Percentiles rank a stretch among this genome's conserved stretches.
Evolutionary conservation across 1,140 invertebrate genomes (phyloP).

Genomic region (Sesamia nonagrioides): DNA sequence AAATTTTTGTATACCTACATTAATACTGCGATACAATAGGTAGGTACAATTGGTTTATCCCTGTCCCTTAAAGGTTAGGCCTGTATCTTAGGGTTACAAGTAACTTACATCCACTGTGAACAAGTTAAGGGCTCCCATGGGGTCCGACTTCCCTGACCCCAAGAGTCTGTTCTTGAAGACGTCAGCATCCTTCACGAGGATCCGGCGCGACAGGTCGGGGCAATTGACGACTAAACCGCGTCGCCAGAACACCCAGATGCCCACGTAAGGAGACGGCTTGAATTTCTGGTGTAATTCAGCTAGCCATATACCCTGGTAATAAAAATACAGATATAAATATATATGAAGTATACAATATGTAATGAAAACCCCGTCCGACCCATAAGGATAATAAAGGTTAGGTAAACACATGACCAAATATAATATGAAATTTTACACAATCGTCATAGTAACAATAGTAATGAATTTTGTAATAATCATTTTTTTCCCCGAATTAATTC

Average conservation of each 20-base stretch:
- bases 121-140: conserved; percentile 62
- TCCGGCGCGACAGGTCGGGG: conserved; percentile 61
- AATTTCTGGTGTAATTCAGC: conserved; percentile 54
- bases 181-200: conserved; percentile 66
- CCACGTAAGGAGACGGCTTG: conserved; percentile 60
- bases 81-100: background rate
- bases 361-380: too few species aligned
- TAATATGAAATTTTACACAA: too few species aligned
- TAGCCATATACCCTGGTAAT: conserved; percentile 66
- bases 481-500: too few species aligned
- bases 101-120: conserved; percentile 69
- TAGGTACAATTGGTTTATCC: too few species aligned
- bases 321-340: background rate
- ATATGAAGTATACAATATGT: too few species aligned
- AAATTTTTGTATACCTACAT: too few species aligned
- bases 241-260: conserved; percentile 73
- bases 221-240: conserved; percentile 68
- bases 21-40: too few species aligned
- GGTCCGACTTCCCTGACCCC: conserved; percentile 61
- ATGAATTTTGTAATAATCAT: too few species aligned
- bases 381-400: too few species aligned
- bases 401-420: too few species aligned
- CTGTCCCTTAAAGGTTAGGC: too few species aligned
- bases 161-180: conserved; percentile 67
- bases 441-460: too few species aligned